Conservation (phyloP, 2,888 invertebrate genomes). For the Scelioninae gen. 2 region DNA sequence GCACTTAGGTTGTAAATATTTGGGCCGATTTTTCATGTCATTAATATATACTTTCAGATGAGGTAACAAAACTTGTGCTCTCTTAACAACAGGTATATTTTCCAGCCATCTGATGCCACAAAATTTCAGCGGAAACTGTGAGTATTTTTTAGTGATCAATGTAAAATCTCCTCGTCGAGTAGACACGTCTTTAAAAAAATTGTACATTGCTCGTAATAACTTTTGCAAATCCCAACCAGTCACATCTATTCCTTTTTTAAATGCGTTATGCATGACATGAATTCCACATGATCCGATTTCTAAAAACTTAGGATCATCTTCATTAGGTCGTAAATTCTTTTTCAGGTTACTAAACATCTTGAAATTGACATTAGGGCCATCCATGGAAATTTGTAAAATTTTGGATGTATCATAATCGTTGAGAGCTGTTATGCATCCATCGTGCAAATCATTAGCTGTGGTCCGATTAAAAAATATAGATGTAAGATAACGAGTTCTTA, state of each 20-base stretch:
- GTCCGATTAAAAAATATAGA: conserved; percentile 58
- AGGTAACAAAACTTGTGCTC: conserved; percentile 19
- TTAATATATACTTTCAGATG: too few relatives aligned
- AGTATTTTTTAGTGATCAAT: conserved; percentile 40
- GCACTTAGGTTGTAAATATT: too few relatives aligned
- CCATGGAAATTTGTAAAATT: conserved; percentile 54
- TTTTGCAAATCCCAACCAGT: conserved; percentile 61
- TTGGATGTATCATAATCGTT: conserved; percentile 37
- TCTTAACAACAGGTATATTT: conserved; percentile 53
- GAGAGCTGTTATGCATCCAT: conserved; percentile 26
- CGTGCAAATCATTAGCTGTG: conserved; percentile 58
- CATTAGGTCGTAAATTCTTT: not conserved
- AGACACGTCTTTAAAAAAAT: conserved; percentile 66
- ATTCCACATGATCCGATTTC: conserved; percentile 66
- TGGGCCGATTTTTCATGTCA: too few relatives aligned
- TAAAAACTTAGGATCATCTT: conserved; percentile 53
- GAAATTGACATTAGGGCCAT: conserved; percentile 5
- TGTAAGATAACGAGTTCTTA: conserved; percentile 60
- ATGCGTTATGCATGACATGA: conserved; percentile 65
- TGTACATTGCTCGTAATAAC: conserved; percentile 62
- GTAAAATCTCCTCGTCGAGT: conserved; percentile 64
- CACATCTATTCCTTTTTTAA: conserved; percentile 61
- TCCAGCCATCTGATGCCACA: conserved; percentile 62
- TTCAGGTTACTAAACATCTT: not conserved
- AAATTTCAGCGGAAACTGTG: conserved; percentile 63